Conservation (phyloP, 1,140 invertebrate genomes). For the Hylyphantes graminicola region DNA sequence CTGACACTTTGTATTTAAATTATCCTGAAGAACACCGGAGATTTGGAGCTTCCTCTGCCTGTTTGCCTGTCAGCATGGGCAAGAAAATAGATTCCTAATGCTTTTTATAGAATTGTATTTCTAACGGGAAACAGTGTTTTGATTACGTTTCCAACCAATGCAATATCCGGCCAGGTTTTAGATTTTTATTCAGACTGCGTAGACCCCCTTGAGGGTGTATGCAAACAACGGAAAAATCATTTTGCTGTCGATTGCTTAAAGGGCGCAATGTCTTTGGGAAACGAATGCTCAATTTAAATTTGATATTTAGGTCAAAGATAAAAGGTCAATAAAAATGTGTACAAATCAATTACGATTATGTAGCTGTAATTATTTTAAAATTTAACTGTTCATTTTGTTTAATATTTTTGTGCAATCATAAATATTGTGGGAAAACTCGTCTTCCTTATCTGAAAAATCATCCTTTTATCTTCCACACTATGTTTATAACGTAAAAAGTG, state of each 20-base stretch:
- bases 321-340: too few species aligned
- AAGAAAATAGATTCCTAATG: constrained; percentile 32
- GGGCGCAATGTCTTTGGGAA: constrained; percentile 1
- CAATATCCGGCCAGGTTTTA: constrained; percentile 38
- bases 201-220: constrained; percentile 1
- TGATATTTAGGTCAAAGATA: too few species aligned
- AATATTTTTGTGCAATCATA: too few species aligned
- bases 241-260: constrained; percentile 27
- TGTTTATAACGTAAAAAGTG: too few species aligned
- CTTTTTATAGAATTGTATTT: constrained; percentile 20
- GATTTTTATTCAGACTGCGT: background rate
- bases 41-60: background rate
- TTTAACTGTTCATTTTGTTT: too few species aligned
- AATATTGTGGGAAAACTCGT: too few species aligned
- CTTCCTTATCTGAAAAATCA: too few species aligned
- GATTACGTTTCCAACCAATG: constrained; percentile 44
- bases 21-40: background rate
- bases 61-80: background rate
- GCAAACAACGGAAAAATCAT: constrained; percentile 34
- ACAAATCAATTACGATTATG: too few species aligned
- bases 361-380: too few species aligned
- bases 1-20: too few species aligned
- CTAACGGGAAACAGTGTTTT: constrained; percentile 25
- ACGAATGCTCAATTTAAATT: background rate
- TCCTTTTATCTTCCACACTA: too few species aligned